These are phyloP conservation scores for Orchesellides sinensis DNA, from an alignment of 2,888 invertebrate species.

Conservation along the genomic window DNA sequence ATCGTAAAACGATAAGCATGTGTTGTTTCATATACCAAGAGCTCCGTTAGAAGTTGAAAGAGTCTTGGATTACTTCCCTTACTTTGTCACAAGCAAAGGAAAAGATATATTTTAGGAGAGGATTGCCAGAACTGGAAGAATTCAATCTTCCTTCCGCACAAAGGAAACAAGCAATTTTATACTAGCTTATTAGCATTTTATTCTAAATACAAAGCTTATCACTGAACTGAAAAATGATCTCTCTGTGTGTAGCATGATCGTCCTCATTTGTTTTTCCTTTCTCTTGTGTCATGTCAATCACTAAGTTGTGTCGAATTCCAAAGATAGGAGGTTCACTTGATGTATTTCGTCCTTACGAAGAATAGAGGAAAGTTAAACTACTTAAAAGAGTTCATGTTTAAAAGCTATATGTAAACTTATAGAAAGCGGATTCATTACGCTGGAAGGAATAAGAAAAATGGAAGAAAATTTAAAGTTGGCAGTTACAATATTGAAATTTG, in stretches of 20 bases:
- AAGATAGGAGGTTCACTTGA: background rate
- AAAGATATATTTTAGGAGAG: too few species aligned
- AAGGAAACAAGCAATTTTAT: background rate
- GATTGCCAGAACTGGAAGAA: background rate
- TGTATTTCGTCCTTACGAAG: background rate
- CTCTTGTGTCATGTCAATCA: background rate
- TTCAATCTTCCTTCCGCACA: background rate
- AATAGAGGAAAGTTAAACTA: too few species aligned
- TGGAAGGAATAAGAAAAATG: conserved; percentile 55
- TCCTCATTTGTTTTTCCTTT: conserved; percentile 41
- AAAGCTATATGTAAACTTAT: background rate
- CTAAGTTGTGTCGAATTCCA: conserved; percentile 1
- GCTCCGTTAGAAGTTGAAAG: too few species aligned
- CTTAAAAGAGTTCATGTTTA: too few species aligned
- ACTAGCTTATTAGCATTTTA: background rate
- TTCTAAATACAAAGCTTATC: background rate
- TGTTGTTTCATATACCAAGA: too few species aligned
- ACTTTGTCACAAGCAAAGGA: too few species aligned
- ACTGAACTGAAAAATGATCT: conserved; percentile 48
- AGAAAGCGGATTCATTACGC: conserved; percentile 39
- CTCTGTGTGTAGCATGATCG: conserved; percentile 18
- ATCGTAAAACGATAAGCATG: too few species aligned
- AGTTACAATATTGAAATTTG: conserved; percentile 61
- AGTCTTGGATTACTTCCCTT: too few species aligned
- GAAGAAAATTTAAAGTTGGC: conserved; percentile 50